These are phyloP conservation scores for Conger conger DNA, from an alignment of 2,113 vertebrate species.

Conservation along the genomic window DNA sequence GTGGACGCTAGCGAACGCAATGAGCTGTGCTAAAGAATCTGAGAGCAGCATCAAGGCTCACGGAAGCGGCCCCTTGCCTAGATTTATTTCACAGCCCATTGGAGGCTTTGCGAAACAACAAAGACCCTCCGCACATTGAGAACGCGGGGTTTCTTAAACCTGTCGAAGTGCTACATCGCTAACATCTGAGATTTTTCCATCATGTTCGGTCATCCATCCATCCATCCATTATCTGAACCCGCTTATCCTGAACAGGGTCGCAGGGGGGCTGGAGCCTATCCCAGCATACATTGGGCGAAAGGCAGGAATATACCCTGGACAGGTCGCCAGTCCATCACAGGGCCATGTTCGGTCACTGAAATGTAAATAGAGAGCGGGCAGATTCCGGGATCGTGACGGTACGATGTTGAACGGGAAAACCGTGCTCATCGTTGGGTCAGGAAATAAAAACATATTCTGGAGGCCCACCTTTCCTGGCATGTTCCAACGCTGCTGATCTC, in stretches of 20 bases:
- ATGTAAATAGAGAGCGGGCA: not conserved
- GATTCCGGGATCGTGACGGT: not conserved
- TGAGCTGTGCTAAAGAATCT: not conserved
- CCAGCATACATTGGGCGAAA: too few relatives aligned
- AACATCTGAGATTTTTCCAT: not conserved
- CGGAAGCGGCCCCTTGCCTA: not conserved
- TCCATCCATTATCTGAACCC: too few relatives aligned
- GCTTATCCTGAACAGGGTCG: too few relatives aligned
- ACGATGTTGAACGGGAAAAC: not conserved
- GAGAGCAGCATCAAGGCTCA: not conserved
- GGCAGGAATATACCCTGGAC: too few relatives aligned
- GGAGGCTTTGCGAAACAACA: not conserved
- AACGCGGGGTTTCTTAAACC: not conserved
- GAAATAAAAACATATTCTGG: too few relatives aligned
- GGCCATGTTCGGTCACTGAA: not conserved
- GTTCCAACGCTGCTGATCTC: too few relatives aligned
- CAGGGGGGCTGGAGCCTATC: too few relatives aligned
- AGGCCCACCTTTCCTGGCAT: too few relatives aligned
- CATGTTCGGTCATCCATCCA: not conserved
- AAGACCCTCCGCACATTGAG: not conserved
- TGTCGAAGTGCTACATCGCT: not conserved
- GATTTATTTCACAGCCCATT: conserved; percentile 1
- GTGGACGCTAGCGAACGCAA: not conserved
- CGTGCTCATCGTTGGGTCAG: too few relatives aligned
- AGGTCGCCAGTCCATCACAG: too few relatives aligned